Evolutionary conservation across 2,888 invertebrate species (phyloP), one percentile per base, ranked within the genome.

Genomic region (Agrochola lychnidis): DNA sequence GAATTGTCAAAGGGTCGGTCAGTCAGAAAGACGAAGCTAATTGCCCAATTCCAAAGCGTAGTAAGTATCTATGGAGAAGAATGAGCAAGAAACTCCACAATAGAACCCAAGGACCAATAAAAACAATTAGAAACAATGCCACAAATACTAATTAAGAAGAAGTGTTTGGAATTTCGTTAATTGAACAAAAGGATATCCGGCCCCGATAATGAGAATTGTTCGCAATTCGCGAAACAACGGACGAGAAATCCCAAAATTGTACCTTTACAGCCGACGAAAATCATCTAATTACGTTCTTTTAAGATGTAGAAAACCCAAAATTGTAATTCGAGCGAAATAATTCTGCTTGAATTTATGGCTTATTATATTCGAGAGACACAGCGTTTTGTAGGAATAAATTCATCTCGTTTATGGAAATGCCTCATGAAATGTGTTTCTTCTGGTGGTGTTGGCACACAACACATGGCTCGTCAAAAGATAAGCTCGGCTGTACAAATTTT

Each of bases 391-490:
- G 48, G 22, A 84, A 83, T 78, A 84, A 86, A 84, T 82, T 78
- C 61, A 19, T 16, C 69, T 76, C 72, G 71, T 76, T 84, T 78
- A 70, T 72, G 67, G 51, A 79, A 86, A 84, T 78, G 76, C 62
- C 75, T 86, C 67, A 53, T 82, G 77, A 75, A 84, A 82, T 78
- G 78, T 82, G 77, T 87, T 83, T 86, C 86, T 76, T 73, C 36
- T 70, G 25, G 74, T 64, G 70, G 73, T 74, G 75, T 86, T 89
- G 82, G 36, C 36, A 36, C 36, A 36, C 36, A 36, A 87, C 87
- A 87, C 84, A 81, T 84, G 85, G 74, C 84, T 85, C 77, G 88
- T 88, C 88, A 86, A 86, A 88, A 84, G 79, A 83, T 83, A 86
- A 80, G 70, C 72, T 71, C 42, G 66, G 22, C 68, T 73, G 79